Evolutionary conservation across 2,113 vertebrate genomes (phyloP).

Genomic region (Lamprologus sp.): DNA sequence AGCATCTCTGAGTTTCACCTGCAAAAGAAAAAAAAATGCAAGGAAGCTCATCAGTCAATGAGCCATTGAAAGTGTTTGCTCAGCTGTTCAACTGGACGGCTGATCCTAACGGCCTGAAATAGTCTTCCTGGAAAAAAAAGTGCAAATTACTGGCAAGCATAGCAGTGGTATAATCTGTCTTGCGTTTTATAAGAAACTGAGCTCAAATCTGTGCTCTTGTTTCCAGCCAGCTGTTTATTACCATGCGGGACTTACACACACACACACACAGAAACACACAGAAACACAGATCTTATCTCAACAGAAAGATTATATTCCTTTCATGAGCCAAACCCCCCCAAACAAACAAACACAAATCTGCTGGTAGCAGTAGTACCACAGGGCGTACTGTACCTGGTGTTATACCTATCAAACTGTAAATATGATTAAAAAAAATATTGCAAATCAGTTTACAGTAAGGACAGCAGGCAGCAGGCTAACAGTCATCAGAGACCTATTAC

Average conservation of each 20-base stretch:
- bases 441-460: not conserved
- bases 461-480: not conserved
- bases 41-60: not conserved
- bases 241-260: not conserved
- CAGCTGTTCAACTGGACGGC: not conserved
- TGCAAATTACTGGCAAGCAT: not conserved
- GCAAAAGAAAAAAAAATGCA: not conserved
- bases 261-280: not conserved
- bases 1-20: not conserved
- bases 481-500: not conserved
- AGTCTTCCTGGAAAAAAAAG: not conserved
- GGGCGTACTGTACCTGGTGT: not conserved
- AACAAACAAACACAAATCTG: not conserved
- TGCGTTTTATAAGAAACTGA: not conserved
- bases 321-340: not conserved
- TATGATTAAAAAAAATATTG: not conserved
- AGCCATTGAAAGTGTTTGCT: not conserved
- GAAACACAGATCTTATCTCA: not conserved
- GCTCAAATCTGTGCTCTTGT: not conserved
- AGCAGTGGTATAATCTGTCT: not conserved
- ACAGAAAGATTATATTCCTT: not conserved
- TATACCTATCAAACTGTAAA: not conserved
- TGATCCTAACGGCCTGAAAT: not conserved
- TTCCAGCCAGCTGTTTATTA: not conserved
- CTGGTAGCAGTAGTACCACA: not conserved